Conservation (phyloP, 2,888 invertebrate species). For the Diadegma fenestrale region DNA sequence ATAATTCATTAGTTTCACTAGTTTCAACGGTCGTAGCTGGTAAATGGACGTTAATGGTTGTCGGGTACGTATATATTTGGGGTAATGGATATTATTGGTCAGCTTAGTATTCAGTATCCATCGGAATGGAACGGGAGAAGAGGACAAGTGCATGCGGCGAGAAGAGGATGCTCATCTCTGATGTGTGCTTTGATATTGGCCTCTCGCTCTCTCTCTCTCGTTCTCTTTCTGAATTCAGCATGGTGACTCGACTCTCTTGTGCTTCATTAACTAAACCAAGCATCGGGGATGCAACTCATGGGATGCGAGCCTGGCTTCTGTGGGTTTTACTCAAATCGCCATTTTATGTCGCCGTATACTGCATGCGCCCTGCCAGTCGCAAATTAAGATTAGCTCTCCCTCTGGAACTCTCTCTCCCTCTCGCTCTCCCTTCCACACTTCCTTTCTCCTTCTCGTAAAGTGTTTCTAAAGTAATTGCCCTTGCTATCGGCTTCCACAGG, state of each 20-base stretch:
- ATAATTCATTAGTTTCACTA: constrained; percentile 26
- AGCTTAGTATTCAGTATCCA: constrained; percentile 13
- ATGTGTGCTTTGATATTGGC: constrained; percentile 32
- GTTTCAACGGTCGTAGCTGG: constrained; percentile 1
- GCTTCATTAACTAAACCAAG: constrained; percentile 61
- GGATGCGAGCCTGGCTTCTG: constrained; percentile 31
- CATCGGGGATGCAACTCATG: constrained; percentile 32
- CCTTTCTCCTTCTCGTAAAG: constrained; percentile 38
- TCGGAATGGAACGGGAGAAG: constrained; percentile 34
- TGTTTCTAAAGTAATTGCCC: constrained; percentile 56
- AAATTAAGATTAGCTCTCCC: constrained; percentile 61
- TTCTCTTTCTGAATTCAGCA: neutral
- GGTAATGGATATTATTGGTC: constrained; percentile 41
- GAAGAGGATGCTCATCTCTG: constrained; percentile 12
- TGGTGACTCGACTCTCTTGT: neutral
- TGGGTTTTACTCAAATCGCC: constrained; percentile 59
- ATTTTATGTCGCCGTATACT: constrained; percentile 44
- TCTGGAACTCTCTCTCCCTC: constrained; percentile 19
- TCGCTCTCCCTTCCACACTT: constrained; percentile 18
- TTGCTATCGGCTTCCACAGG: constrained; percentile 27
- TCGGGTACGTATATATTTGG: constrained; percentile 7
- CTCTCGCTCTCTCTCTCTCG: constrained; percentile 2
- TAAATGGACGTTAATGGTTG: constrained; percentile 45
- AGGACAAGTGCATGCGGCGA: constrained; percentile 33
- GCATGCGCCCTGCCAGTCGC: constrained; percentile 16